These are phyloP conservation scores for Nymphicus hollandicus DNA, from an alignment of 2,113 vertebrate genomes.

Conservation along the genomic window DNA sequence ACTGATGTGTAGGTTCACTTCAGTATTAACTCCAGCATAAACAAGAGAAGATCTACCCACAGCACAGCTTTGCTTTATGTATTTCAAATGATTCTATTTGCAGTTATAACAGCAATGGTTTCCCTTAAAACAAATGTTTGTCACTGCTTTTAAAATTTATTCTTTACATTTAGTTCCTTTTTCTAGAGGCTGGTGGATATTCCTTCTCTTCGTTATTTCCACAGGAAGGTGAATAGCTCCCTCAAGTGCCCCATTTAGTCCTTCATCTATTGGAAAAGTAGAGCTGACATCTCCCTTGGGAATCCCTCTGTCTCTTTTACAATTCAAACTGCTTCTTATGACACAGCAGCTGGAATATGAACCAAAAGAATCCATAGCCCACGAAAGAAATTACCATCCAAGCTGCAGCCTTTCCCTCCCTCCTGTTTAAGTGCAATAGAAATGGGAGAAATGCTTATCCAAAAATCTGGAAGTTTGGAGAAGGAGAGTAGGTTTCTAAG, in stretches of 20 bases:
- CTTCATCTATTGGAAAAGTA: neutral
- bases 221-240: slow-evolving; percentile 13
- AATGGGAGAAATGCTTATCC: neutral
- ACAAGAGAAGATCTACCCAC: neutral
- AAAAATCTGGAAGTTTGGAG: neutral
- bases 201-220: neutral
- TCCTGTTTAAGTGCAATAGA: neutral
- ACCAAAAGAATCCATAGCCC: neutral
- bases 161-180: neutral
- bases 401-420: neutral
- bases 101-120: neutral
- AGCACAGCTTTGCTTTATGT: neutral
- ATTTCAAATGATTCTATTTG: neutral
- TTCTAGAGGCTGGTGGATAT: neutral
- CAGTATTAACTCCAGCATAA: neutral
- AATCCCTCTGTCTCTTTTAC: neutral
- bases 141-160: neutral
- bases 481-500: neutral
- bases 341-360: neutral
- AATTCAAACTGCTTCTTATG: neutral
- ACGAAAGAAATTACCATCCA: neutral
- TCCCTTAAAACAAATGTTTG: neutral
- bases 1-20: neutral
- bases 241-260: slow-evolving; percentile 22
- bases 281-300: neutral